Evolutionary conservation across 1,140 invertebrate species (phyloP).

Genomic region (Tetramorium parvispinum): DNA sequence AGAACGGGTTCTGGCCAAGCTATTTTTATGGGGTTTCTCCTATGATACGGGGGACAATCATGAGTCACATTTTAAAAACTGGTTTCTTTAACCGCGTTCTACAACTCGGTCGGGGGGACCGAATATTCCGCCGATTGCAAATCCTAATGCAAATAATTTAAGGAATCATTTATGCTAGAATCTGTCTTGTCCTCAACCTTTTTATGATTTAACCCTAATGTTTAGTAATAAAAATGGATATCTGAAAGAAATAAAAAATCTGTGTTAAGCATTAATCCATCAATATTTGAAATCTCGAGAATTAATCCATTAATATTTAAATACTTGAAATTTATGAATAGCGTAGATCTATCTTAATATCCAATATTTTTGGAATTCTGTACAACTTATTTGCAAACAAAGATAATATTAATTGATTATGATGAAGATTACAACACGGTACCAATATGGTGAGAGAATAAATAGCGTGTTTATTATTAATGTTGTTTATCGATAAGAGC

Average conservation of each 20-base stretch:
- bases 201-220: not conserved
- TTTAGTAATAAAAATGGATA: not conserved
- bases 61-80: slow-evolving; percentile 76
- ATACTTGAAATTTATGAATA: no score
- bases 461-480: not conserved
- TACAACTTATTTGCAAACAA: not conserved
- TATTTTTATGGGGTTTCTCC: slow-evolving; percentile 70
- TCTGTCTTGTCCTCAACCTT: not conserved
- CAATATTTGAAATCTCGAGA: not conserved
- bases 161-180: not conserved
- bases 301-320: no score
- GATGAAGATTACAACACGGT: not conserved
- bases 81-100: slow-evolving; percentile 57
- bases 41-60: slow-evolving; percentile 68
- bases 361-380: not conserved
- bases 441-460: not conserved
- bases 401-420: not conserved
- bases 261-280: not conserved
- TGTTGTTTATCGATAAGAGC: not conserved
- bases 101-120: not conserved
- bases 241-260: not conserved
- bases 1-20: slow-evolving; percentile 62
- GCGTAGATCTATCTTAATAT: not conserved
- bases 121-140: not conserved
- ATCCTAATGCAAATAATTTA: not conserved